Evolutionary conservation across 2,113 vertebrate species (phyloP).

Genomic region (Dromiciops gliroides): DNA sequence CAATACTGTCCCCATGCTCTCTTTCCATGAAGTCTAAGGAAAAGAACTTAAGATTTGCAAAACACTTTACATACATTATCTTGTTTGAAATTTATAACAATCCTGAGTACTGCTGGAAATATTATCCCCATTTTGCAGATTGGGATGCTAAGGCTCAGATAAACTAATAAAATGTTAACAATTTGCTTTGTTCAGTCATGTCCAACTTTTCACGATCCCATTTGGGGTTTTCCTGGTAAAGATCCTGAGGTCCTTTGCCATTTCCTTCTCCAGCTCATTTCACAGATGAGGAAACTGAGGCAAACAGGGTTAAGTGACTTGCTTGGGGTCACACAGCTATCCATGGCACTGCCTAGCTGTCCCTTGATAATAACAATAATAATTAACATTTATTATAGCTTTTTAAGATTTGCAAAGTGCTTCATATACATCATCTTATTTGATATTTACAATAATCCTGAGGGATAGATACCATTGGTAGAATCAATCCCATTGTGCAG

Average conservation of each 20-base stretch:
- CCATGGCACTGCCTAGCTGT: background rate
- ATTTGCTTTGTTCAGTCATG: background rate
- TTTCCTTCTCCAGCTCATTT: background rate
- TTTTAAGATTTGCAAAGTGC: background rate
- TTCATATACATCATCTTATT: background rate
- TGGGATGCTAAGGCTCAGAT: background rate
- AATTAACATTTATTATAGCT: background rate
- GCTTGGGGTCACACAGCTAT: background rate
- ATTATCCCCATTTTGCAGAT: constrained; percentile 22
- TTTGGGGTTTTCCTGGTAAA: too few species aligned
- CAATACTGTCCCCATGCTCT: background rate
- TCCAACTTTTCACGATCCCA: background rate
- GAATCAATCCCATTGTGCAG: background rate
- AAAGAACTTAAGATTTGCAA: background rate
- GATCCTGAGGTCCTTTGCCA: background rate
- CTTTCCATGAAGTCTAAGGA: background rate
- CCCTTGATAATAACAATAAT: background rate
- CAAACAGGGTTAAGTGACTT: background rate
- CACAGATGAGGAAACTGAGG: background rate
- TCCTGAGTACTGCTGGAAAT: background rate
- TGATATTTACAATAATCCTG: accelerated
- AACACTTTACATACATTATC: accelerated
- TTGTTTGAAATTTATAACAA: background rate
- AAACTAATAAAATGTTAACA: background rate
- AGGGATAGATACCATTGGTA: background rate